A percentile compares a stretch with the other conserved stretches of the same genome.
Evolutionary conservation across 1,140 invertebrate species (phyloP).

Genomic region (Chrysoperla carnea): DNA sequence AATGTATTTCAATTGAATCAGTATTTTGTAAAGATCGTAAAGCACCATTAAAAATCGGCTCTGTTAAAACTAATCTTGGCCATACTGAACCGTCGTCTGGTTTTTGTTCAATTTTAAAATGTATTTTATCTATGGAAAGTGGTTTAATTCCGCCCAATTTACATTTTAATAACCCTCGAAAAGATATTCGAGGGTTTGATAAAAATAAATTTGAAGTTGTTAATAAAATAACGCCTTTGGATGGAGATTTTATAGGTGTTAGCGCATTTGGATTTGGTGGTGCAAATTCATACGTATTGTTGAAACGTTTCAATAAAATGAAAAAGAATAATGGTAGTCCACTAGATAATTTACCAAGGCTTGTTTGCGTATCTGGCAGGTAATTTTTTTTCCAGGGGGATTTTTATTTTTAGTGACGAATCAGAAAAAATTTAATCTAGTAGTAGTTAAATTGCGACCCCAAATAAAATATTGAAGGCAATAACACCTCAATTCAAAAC

Average conservation of each 20-base stretch:
- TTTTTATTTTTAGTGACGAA: too few relatives aligned
- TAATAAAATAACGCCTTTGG: constrained; percentile 40
- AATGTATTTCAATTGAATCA: constrained; percentile 65
- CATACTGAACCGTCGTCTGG: constrained; percentile 85
- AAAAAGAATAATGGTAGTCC: constrained; percentile 30
- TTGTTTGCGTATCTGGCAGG: constrained; percentile 45
- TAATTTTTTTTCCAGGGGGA: too few relatives aligned
- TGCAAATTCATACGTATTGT: constrained; percentile 44
- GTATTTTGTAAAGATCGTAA: constrained; percentile 53
- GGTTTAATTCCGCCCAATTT: constrained; percentile 63
- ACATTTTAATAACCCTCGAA: constrained; percentile 52
- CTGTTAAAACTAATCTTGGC: constrained; percentile 86
- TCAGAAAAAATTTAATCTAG: too few relatives aligned
- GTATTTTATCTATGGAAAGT: constrained; percentile 53
- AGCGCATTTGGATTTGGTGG: constrained; percentile 48
- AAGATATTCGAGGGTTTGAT: constrained; percentile 48
- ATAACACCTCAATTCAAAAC: too few relatives aligned
- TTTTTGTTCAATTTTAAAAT: constrained; percentile 67
- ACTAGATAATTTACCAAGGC: constrained; percentile 32
- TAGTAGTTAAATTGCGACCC: too few relatives aligned
- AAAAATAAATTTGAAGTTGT: constrained; percentile 55
- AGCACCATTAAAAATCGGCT: constrained; percentile 64
- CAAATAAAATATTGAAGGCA: too few relatives aligned
- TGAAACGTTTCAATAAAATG: constrained; percentile 32
- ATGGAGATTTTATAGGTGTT: constrained; percentile 36